Evolutionary conservation across 2,888 invertebrate genomes (phyloP).

Genomic region (Aspidiotus destructor): DNA sequence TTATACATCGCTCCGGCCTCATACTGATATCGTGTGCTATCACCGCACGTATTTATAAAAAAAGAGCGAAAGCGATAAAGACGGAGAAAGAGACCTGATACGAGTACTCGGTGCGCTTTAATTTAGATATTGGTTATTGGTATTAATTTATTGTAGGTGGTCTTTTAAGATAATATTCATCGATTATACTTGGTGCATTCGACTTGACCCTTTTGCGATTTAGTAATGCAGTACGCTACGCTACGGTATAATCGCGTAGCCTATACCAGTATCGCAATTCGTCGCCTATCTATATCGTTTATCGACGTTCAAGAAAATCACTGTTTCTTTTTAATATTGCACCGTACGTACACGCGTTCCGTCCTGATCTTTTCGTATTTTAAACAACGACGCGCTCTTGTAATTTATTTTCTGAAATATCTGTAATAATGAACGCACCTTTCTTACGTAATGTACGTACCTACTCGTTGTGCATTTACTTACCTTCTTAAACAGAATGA

Average conservation of each 20-base stretch:
- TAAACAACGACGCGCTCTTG: too few relatives aligned
- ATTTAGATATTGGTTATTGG: slow-evolving; percentile 26
- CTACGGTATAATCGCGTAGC: not conserved
- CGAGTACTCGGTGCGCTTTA: slow-evolving; percentile 24
- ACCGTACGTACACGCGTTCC: too few relatives aligned
- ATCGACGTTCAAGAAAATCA: too few relatives aligned
- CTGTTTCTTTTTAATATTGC: too few relatives aligned
- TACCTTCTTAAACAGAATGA: too few relatives aligned
- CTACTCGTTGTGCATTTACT: too few relatives aligned
- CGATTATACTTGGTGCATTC: not conserved
- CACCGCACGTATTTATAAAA: slow-evolving; percentile 5
- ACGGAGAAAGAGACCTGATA: slow-evolving; percentile 3
- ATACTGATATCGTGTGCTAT: slow-evolving; percentile 31
- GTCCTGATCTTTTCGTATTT: too few relatives aligned
- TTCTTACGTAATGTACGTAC: too few relatives aligned
- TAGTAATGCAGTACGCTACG: not conserved
- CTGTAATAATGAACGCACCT: too few relatives aligned
- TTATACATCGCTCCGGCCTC: slow-evolving; percentile 23
- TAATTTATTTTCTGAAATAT: too few relatives aligned
- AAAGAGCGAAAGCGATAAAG: not conserved
- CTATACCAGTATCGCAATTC: not conserved
- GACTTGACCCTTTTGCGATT: slow-evolving; percentile 14
- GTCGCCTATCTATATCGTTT: too few relatives aligned
- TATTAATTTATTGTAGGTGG: slow-evolving; percentile 26
- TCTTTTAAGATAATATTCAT: slow-evolving; percentile 10